Percentiles rank a stretch among this genome's conserved stretches.
Conservation (phyloP, 2,888 invertebrate genomes). For the Archips crataeganus region DNA sequence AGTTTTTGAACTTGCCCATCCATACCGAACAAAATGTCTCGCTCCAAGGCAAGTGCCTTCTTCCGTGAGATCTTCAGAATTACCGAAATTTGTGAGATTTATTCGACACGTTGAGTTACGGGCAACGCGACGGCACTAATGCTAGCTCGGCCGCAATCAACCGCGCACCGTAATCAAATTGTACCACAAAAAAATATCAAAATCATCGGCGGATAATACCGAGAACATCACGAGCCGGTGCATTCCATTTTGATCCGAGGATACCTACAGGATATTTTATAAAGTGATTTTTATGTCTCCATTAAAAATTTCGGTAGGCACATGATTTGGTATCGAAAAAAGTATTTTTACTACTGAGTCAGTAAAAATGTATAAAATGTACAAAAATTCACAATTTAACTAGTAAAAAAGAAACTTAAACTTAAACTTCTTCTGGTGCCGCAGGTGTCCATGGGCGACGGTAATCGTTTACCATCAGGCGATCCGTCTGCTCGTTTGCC, state of each 20-base stretch:
- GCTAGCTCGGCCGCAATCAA: conserved; percentile 54
- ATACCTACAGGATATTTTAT: too few species aligned
- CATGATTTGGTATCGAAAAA: too few species aligned
- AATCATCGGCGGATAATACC: conserved; percentile 53
- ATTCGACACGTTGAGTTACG: conserved; percentile 38
- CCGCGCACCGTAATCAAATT: conserved; percentile 67
- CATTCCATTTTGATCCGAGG: conserved; percentile 15
- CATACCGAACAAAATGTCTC: background rate
- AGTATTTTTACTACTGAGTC: too few species aligned
- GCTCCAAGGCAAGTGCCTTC: background rate
- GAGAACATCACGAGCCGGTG: conserved; percentile 36
- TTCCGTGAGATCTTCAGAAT: conserved; percentile 13
- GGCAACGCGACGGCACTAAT: conserved; percentile 37
- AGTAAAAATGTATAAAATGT: too few species aligned
- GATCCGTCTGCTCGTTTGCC: too few species aligned
- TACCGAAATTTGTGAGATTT: conserved; percentile 32
- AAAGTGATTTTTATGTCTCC: too few species aligned
- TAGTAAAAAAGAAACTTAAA: too few species aligned
- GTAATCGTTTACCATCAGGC: too few species aligned
- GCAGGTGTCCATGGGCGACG: too few species aligned
- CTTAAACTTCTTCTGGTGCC: too few species aligned
- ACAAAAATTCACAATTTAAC: too few species aligned
- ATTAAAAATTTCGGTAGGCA: too few species aligned
- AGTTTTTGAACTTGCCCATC: background rate
- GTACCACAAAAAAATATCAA: conserved; percentile 66